Evolutionary conservation across 2,113 vertebrate genomes (phyloP), one percentile per base, ranked within the genome.

Genomic region (Baryphthengus martii): DNA sequence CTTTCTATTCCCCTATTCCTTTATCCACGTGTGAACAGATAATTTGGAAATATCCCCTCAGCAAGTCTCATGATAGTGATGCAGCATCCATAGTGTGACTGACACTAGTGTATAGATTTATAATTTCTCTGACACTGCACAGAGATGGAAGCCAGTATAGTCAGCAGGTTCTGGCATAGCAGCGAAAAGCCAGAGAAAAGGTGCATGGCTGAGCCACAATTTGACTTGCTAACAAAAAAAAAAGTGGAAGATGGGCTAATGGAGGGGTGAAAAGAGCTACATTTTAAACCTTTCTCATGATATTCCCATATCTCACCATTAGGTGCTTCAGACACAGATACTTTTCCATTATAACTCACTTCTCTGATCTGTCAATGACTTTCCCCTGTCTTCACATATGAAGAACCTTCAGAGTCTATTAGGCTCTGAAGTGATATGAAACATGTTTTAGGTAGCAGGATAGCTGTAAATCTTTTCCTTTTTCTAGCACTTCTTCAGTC

Each of bases 81-180:
- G 42, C 66, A 74, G 42, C 35, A 42, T 35, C 21, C 50, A 65
- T 49, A 58, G 20, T 0, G 0, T 28, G 31, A 33, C 17, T 88
- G 65, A 20, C 7, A 4, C 58, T 52, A 42, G 24, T 33, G 13
- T 26, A 11, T 9, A 8, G 55, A 13, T 37, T 7, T 76, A 20
- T 35, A 76, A 44, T 63, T 59, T 39, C 28, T 84, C 17, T 45
- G 67, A 24, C 0, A 0, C n/a, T 31, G 14, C 33, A 13, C 29
- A 19, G 58, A 65, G 6, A 11, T 28, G 49, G 28, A 71, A 65
- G 39, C 47, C 53, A 17, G n/a, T 10, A 28, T 47, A 53, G 16
- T 58, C 85, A 56, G 53, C 17, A 14, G 10, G 9, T 47, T 61
- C 66, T 71, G 37, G 61, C 61, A 20, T 11, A 15, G n/a, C 14